Evolutionary conservation across 2,888 invertebrate species (phyloP), one percentile per base, ranked within the genome.

Genomic region (Drosophila niveifrons): DNA sequence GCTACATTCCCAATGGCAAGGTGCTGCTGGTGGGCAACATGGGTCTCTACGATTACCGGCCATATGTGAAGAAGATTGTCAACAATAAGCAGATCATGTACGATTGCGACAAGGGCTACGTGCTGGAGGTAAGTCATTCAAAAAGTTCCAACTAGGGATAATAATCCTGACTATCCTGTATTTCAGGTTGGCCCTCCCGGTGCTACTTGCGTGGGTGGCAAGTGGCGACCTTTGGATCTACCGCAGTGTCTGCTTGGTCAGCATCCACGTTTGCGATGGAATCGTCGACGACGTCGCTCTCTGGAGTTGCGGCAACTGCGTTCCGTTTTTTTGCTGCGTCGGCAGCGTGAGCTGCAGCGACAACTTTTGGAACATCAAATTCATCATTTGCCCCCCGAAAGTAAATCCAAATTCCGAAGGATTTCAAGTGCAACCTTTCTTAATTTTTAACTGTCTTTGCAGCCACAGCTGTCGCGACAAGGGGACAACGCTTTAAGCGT

Each of bases 41-140:
- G 97, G 98, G 98, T 0, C 94, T 98, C 41, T 99, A 98, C 91
- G 98, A 98, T 91, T 99, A 99, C 91, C 94, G 98, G 57, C 97
- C 97, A 0, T 99, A 99, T 91, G 98, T 99, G 0, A 95, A 95
- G 86, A 97, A 91, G 94, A 94, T 96, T 23, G 95, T 96, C 1
- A 98, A 98, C 91, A 98, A 98, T 91, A 97, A 98, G 82, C 98
- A 98, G 92, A 98, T 98, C 62, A 97, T 97, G 96, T 99, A 98
- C 92, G 98, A 98, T 88, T 99, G 98, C 90, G 96, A 98, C 81
- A 96, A 97, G 88, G 98, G 98, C 0, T 98, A 96, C 89, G 96
- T 97, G 0, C 91, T 98, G 28, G 95, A 95, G 23, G 82, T 83
- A 51, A 63, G n/a, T 1, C 2, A 3, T 8, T 2, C 11, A 8